A percentile compares a stretch with the other conserved stretches of the same genome.
Conservation (phyloP, 2,797 vertebrate genomes). For the Bradypus variegatus region DNA sequence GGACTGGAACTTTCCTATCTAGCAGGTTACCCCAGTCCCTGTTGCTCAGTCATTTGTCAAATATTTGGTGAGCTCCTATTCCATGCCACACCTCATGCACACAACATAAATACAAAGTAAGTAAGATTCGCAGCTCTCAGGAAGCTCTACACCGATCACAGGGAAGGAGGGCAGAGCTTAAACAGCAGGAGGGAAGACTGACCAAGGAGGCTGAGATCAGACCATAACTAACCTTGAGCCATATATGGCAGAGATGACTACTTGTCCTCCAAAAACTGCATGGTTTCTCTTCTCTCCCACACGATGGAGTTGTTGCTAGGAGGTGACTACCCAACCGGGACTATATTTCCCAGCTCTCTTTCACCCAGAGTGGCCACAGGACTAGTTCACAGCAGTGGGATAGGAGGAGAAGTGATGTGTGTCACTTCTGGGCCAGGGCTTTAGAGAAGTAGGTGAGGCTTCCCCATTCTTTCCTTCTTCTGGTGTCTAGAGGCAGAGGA, state of each 20-base stretch:
- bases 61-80: neutral
- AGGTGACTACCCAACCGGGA: neutral
- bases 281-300: neutral
- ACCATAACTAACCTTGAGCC: neutral
- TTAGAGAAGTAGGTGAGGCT: neutral
- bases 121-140: neutral
- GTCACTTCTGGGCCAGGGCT: neutral
- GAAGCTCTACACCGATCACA: accelerated
- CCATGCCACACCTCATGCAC: neutral
- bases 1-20: neutral
- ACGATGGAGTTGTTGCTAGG: neutral
- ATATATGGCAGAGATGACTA: neutral
- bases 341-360: neutral
- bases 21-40: neutral
- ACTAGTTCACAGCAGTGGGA: neutral
- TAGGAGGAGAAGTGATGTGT: neutral
- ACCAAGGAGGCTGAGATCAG: neutral
- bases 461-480: neutral
- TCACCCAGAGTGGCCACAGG: neutral
- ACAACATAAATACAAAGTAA: neutral
- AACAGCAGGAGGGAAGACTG: neutral
- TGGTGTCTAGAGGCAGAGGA: neutral
- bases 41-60: neutral
- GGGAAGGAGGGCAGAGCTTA: neutral
- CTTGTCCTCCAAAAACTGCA: neutral